Percentiles rank a stretch among this genome's conserved stretches.
phyloP scores from a whole-genome alignment of 2,888 invertebrate genomes.

The Pandemis heparana region DNA sequence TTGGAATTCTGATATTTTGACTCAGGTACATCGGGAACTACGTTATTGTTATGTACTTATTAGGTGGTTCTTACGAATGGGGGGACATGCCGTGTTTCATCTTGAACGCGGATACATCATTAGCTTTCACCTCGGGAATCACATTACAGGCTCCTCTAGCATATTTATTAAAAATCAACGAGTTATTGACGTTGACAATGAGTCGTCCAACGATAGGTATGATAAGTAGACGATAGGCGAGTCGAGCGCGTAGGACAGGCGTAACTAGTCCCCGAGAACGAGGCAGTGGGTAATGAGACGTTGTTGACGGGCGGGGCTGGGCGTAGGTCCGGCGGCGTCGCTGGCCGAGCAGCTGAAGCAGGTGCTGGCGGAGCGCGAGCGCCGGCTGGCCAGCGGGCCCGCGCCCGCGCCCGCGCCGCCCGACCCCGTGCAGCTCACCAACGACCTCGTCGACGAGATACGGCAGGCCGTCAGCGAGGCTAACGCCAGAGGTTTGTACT shows the following conservation, averaged over 20 bases:
- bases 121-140: neutral
- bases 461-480: constrained; percentile 95
- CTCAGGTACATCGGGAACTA: too few relatives aligned
- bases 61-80: too few relatives aligned
- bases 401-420: constrained; percentile 63
- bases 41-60: too few relatives aligned
- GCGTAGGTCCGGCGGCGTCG: constrained; percentile 89
- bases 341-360: constrained; percentile 95
- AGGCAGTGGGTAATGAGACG: neutral
- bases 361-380: constrained; percentile 93
- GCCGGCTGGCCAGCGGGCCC: constrained; percentile 86
- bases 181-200: neutral
- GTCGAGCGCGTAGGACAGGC: neutral
- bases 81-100: neutral
- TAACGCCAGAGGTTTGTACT: constrained; percentile 90
- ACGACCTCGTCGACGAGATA: constrained; percentile 94
- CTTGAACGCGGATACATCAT: neutral
- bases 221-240: neutral
- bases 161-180: neutral
- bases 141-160: neutral
- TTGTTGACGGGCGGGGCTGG: constrained; percentile 38
- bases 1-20: too few relatives aligned
- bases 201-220: too few relatives aligned
- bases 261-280: too few relatives aligned
- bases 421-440: constrained; percentile 90